Base-by-base conservation (phyloP, 2,113 vertebrate species). In the Heterotis niloticus region DNA sequence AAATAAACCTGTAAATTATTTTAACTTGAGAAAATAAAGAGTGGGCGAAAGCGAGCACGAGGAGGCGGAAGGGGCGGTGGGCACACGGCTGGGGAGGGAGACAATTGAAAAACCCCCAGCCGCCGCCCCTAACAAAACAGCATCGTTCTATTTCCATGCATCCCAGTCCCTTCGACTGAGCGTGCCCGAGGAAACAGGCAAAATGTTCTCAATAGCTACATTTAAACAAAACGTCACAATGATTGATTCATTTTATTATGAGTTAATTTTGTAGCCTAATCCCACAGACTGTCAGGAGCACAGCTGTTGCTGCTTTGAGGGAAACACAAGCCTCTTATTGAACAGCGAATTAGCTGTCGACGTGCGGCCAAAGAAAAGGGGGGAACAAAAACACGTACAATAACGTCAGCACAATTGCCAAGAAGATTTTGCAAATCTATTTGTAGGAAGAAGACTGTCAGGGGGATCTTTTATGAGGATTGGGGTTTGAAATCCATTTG, bases 191-290 rank as follows among this genome's bases (percentile, higher is more conserved):
- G 56, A 77, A 77, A 60, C 60, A 57, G 75, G 51, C 54, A 29
- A 62, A 76, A 66, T 72, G 82, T 77, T 82, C 73, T 80, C 81
- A 77, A 79, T 68, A 74, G 76, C 65, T 70, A 80, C 76, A 62
- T 80, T 84, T 76, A 85, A 81, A 80, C 77, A 82, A 59, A 77
- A 81, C 28, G 78, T 77, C 80, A 83, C 57, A 12, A 57, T 83
- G 78, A 85, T 79, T 80, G 78, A 83, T 85, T 80, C 79, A 67
- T 79, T 80, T 83, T 80, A 85, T 82, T 80, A 81, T 73, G 44
- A 81, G 76, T 81, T 76, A 64, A 76, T 79, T 81, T 81, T 79
- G 79, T 76, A 77, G 80, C 78, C 76, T 80, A 80, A 82, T 82
- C 81, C 80, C 69, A 65, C 52, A 60, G 78, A 70, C 74, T 77